Conservation (phyloP, 1,140 invertebrate genomes). For the Oncopeltus fasciatus region DNA sequence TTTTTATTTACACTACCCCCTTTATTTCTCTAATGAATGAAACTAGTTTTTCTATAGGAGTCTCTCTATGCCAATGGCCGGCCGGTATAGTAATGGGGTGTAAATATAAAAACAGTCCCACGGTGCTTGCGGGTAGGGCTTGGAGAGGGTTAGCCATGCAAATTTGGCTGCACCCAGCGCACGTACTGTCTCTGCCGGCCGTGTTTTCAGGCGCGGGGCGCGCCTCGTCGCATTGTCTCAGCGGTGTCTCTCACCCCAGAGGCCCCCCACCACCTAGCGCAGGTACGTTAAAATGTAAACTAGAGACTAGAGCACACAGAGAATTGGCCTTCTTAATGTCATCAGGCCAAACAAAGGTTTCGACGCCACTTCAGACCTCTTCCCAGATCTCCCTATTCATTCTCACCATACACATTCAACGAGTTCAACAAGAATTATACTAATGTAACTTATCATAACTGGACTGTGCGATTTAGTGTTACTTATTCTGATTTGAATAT, state of each 20-base stretch:
- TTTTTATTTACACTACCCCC: background rate
- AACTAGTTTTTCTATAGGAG: conserved; percentile 8
- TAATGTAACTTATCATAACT: too few relatives aligned
- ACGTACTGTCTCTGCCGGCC: conserved; percentile 9
- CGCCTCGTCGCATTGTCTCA: background rate
- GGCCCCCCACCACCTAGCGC: background rate
- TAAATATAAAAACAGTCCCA: conserved; percentile 13
- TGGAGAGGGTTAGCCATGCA: conserved; percentile 18
- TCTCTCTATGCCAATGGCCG: too few relatives aligned
- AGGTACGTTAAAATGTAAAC: conserved; percentile 12
- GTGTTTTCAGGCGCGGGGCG: conserved; percentile 13
- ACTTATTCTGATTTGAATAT: too few relatives aligned
- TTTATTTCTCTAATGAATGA: conserved; percentile 2
- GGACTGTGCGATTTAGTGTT: too few relatives aligned
- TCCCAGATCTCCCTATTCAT: too few relatives aligned
- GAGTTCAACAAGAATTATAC: too few relatives aligned
- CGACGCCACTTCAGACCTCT: too few relatives aligned
- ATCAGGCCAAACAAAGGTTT: background rate
- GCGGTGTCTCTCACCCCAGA: background rate
- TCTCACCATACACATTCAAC: too few relatives aligned
- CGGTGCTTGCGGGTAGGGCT: background rate
- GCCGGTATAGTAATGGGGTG: conserved; percentile 14
- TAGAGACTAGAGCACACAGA: background rate
- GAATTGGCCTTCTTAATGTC: background rate
- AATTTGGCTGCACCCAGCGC: background rate